Evolutionary conservation across 2,113 vertebrate species (phyloP), one percentile per base, ranked within the genome.

Genomic region (Holacanthus passer): DNA sequence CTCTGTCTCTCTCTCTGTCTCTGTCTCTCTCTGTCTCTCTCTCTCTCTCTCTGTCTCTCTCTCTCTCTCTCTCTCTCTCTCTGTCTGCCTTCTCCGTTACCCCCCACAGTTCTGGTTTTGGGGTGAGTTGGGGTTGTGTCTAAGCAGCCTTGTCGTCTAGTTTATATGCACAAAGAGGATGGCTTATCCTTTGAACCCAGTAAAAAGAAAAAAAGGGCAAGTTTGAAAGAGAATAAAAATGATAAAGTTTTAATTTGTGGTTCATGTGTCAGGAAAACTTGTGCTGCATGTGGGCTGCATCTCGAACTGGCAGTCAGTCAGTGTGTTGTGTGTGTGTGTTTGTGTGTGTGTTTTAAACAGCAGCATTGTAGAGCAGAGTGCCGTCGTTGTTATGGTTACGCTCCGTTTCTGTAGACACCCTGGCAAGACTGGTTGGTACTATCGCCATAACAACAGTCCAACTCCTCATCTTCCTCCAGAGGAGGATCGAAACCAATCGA

Each of bases 331-430:
- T 73, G 62, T 78, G 55, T 41, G 60, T 64, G 59, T 65, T 31
- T n/a, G 35, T 67, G 48, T 60, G 41, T 24, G 19, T 32, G 24
- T 66, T 73, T 81, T 62, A 56, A 82, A 81, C 86, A 86, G 82
- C 84, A 77, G 82, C 81, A 16, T 90, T 92, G 73, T 83, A 3
- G 72, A 81, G 71, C 81, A 89, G 82, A 89, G 73, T 87, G 90
- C 80, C 68, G 65, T 65, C 20, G 85, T 90, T 53, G 90, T 87
- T 87, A 88, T 92, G 91, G 91, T 90, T 86, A 91, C 88, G 1
- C 84, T 82, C 52, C 1, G 71, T 82, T 84, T 84, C 88, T 50
- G 70, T 50, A 37, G 88, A 87, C 84, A 83, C 79, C 77, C 82
- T 74, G 86, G 82, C 74, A 87, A 66, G 76, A 11, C 73, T 66